Percentiles rank a stretch among this genome's conserved stretches.
Evolutionary conservation across 2,888 invertebrate genomes (phyloP).

Genomic region (Zeuzera pyrina): DNA sequence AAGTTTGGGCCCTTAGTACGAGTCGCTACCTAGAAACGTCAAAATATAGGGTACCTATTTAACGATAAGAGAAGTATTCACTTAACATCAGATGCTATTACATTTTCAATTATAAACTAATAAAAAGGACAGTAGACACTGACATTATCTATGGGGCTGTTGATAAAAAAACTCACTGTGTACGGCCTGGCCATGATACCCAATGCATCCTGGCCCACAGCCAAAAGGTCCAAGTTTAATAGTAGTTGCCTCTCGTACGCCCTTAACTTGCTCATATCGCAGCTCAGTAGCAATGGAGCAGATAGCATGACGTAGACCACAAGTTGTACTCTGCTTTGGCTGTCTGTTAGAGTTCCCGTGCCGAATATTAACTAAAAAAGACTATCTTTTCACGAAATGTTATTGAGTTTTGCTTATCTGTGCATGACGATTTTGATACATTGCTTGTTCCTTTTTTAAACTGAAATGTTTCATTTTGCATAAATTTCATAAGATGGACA

Average conservation of each 20-base stretch:
- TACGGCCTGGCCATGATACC: conserved; percentile 73
- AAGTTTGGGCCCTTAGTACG: no score
- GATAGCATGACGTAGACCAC: conserved; percentile 77
- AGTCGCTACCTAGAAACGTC: no score
- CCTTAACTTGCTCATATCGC: conserved; percentile 61
- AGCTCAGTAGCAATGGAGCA: conserved; percentile 78
- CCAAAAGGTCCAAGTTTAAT: conserved; percentile 73
- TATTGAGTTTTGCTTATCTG: neutral
- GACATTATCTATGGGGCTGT: no score
- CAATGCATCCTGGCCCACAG: conserved; percentile 76
- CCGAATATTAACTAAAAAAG: conserved; percentile 68
- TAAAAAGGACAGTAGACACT: no score
- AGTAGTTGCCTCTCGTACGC: conserved; percentile 67
- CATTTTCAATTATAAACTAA: no score
- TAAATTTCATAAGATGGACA: no score
- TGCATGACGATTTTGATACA: no score
- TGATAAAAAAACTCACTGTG: conserved; percentile 27
- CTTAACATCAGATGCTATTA: no score
- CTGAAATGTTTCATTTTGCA: no score
- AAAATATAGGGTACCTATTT: no score
- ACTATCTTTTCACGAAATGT: neutral
- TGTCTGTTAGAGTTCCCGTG: conserved; percentile 59
- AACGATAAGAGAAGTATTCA: no score
- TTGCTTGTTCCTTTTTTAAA: no score
- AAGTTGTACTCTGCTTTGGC: conserved; percentile 76